Evolutionary conservation across 2,797 vertebrate genomes (phyloP).

Genomic region (Enteromius argenteus): DNA sequence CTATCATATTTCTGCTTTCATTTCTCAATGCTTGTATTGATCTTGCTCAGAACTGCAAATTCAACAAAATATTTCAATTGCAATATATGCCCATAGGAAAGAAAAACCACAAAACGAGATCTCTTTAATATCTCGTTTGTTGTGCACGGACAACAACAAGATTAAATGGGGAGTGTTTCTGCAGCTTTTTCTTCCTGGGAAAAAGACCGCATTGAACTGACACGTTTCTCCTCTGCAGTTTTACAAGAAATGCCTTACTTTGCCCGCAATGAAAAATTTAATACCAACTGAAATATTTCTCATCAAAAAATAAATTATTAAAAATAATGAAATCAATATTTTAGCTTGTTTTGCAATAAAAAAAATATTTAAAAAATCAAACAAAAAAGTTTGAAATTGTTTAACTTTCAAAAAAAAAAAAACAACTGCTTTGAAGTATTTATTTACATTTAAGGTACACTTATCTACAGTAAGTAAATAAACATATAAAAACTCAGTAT

Average conservation of each 20-base stretch:
- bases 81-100: not conserved
- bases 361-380: not conserved
- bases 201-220: not conserved
- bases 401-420: not conserved
- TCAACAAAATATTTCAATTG: not conserved
- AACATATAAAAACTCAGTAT: not conserved
- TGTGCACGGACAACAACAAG: not conserved
- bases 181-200: not conserved
- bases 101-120: conserved; percentile 19
- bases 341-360: not conserved
- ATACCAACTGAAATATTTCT: not conserved
- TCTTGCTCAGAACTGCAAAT: not conserved
- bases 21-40: conserved; percentile 7
- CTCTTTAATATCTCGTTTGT: not conserved
- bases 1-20: conserved; percentile 29
- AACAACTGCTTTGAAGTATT: not conserved
- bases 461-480: not conserved
- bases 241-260: not conserved
- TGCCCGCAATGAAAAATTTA: not conserved
- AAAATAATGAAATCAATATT: not conserved
- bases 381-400: not conserved
- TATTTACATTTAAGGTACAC: not conserved
- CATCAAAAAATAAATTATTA: not conserved
- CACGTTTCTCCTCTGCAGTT: not conserved
- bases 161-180: not conserved